phyloP scores from a whole-genome alignment of 1,140 invertebrate species.

The Drosophila kanapiae region DNA sequence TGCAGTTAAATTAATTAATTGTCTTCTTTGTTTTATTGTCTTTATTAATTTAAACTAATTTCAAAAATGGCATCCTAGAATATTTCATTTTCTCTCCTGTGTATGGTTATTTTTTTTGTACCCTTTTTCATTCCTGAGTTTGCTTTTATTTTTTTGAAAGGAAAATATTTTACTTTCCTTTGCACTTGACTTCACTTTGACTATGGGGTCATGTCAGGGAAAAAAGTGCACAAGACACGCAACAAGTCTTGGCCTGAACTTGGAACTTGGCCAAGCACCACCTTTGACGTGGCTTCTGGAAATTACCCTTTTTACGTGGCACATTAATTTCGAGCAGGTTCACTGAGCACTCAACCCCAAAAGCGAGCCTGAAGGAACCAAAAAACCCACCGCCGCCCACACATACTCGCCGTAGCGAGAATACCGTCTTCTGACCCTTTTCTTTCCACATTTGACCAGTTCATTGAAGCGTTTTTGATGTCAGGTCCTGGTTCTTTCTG shows the following conservation, averaged over 20 bases:
- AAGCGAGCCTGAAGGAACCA: constrained; percentile 4
- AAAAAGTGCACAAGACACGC: constrained; percentile 35
- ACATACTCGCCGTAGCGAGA: constrained; percentile 20
- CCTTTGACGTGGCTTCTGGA: constrained; percentile 60
- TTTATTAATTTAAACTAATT: too few relatives aligned
- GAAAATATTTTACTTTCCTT: constrained; percentile 65
- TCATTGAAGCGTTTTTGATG: constrained; percentile 69
- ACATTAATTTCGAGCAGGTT: constrained; percentile 76
- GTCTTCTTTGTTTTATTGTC: too few relatives aligned
- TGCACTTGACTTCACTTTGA: constrained; percentile 78
- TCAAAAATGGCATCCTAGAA: too few relatives aligned
- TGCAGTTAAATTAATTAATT: too few relatives aligned
- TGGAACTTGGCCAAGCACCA: constrained; percentile 36
- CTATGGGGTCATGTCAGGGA: constrained; percentile 29
- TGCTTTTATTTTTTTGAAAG: not conserved
- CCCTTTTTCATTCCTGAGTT: constrained; percentile 1
- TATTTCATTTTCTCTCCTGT: not conserved
- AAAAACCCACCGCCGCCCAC: not conserved
- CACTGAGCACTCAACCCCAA: constrained; percentile 52
- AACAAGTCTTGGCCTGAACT: constrained; percentile 62
- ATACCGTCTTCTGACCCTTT: constrained; percentile 46
- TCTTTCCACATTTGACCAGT: constrained; percentile 74
- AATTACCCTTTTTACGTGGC: constrained; percentile 79
- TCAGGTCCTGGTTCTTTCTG: constrained; percentile 42
- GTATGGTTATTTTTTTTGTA: not conserved